phyloP scores from a whole-genome alignment of 2,113 vertebrate species.

The Urocolius indicus region DNA sequence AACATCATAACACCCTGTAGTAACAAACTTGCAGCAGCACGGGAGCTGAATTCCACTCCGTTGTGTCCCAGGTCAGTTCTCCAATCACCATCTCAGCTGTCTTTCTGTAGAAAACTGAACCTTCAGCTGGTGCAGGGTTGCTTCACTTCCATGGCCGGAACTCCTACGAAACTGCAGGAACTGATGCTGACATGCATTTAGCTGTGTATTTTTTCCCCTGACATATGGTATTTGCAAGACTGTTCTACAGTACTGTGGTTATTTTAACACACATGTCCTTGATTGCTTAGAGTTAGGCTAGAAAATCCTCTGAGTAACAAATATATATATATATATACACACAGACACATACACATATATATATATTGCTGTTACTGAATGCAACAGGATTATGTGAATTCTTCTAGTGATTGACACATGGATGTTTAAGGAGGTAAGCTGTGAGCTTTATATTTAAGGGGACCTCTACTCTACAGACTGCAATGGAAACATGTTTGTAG shows the following conservation, averaged over 20 bases:
- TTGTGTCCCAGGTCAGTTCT: neutral
- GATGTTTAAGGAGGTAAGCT: slow-evolving; percentile 37
- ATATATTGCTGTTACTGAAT: slow-evolving; percentile 31
- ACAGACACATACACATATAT: neutral
- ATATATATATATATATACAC: neutral
- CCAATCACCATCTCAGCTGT: neutral
- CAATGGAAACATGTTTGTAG: neutral
- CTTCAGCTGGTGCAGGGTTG: slow-evolving; percentile 8
- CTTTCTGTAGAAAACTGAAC: neutral
- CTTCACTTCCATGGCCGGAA: slow-evolving; percentile 25
- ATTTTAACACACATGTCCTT: slow-evolving; percentile 64
- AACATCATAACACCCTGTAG: neutral
- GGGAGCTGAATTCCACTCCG: neutral
- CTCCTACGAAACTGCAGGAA: slow-evolving; percentile 45
- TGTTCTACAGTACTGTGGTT: slow-evolving; percentile 46
- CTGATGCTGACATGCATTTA: slow-evolving; percentile 39
- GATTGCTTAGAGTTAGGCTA: slow-evolving; percentile 29
- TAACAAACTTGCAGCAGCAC: neutral
- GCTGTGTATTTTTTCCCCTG: slow-evolving; percentile 46
- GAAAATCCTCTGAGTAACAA: slow-evolving; percentile 29
- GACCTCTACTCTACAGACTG: neutral
- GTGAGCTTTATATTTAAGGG: slow-evolving; percentile 13
- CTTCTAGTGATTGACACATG: slow-evolving; percentile 26
- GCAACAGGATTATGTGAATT: slow-evolving; percentile 3
- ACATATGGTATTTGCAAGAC: slow-evolving; percentile 63